Conservation (phyloP, 2,797 vertebrate species). For the Phylloscopus collybita region DNA sequence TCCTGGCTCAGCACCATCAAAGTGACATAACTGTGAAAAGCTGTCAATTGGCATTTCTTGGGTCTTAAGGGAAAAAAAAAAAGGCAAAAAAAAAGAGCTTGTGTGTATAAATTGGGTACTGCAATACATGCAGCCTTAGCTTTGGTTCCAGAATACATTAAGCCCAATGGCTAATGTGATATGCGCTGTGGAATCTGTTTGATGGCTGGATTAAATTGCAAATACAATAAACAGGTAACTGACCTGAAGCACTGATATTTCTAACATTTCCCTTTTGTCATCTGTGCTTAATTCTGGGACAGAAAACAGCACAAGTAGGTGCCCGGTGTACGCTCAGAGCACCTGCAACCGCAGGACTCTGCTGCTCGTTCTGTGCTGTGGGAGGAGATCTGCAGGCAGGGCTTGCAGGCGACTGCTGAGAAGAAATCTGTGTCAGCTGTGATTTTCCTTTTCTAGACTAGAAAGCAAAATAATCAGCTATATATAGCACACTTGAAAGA, state of each 20-base stretch:
- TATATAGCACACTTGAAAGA: conserved; percentile 42
- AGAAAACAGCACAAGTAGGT: neutral
- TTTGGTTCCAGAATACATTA: neutral
- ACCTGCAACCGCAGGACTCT: neutral
- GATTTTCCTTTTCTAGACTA: conserved; percentile 20
- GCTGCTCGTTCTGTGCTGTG: neutral
- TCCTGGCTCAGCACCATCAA: neutral
- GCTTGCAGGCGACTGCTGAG: conserved; percentile 27
- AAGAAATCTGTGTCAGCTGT: conserved; percentile 65
- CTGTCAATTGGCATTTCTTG: neutral
- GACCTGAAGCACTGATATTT: neutral
- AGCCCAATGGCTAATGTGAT: neutral
- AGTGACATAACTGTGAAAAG: neutral
- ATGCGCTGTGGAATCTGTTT: neutral
- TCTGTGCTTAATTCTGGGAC: neutral
- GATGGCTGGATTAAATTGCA: neutral
- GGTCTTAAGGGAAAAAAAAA: neutral
- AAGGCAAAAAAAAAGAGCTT: neutral
- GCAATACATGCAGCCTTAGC: neutral
- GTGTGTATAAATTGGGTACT: neutral
- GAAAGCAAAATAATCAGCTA: conserved; percentile 49
- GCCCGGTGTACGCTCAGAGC: neutral
- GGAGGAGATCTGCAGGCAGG: conserved; percentile 6
- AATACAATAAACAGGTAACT: neutral
- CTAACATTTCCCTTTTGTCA: neutral